Conservation (phyloP, 2,888 invertebrate genomes). For the Cosmia trapezina region DNA sequence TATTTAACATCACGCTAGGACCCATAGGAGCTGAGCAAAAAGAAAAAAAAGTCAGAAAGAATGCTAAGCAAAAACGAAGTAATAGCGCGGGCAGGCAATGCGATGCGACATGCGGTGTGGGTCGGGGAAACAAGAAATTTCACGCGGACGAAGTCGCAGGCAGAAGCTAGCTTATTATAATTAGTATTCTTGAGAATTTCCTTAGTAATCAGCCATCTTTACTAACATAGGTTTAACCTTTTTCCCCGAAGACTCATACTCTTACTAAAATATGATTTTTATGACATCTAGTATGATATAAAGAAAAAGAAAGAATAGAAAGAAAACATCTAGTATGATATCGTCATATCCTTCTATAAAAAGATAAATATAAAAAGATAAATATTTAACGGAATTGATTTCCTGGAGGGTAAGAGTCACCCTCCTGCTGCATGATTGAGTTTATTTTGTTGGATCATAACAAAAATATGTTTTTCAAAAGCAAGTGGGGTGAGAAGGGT, state of each 20-base stretch:
- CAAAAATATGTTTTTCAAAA: slow-evolving; percentile 71
- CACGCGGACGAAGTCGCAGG: too few relatives aligned
- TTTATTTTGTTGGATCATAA: slow-evolving; percentile 79
- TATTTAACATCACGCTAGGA: too few relatives aligned
- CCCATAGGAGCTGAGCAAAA: too few relatives aligned
- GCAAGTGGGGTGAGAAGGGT: slow-evolving; percentile 45
- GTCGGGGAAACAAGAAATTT: too few relatives aligned
- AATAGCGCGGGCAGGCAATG: too few relatives aligned
- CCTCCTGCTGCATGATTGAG: slow-evolving; percentile 78
- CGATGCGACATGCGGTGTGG: too few relatives aligned
- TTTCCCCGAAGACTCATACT: background rate
- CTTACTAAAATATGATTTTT: slow-evolving; percentile 14
- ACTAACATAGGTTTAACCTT: background rate
- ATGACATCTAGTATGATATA: too few relatives aligned
- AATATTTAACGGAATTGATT: slow-evolving; percentile 74
- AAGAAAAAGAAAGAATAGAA: too few relatives aligned
- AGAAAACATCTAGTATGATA: slow-evolving; percentile 32
- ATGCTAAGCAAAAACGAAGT: too few relatives aligned
- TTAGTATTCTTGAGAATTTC: too few relatives aligned
- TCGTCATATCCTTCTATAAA: slow-evolving; percentile 35
- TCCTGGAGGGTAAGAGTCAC: slow-evolving; percentile 64
- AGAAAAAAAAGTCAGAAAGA: too few relatives aligned
- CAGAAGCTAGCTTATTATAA: too few relatives aligned
- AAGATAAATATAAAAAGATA: slow-evolving; percentile 65
- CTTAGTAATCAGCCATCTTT: background rate